These are phyloP conservation scores for Willowsia nigromaculata DNA, from an alignment of 2,888 invertebrate genomes.

Conservation along the genomic window DNA sequence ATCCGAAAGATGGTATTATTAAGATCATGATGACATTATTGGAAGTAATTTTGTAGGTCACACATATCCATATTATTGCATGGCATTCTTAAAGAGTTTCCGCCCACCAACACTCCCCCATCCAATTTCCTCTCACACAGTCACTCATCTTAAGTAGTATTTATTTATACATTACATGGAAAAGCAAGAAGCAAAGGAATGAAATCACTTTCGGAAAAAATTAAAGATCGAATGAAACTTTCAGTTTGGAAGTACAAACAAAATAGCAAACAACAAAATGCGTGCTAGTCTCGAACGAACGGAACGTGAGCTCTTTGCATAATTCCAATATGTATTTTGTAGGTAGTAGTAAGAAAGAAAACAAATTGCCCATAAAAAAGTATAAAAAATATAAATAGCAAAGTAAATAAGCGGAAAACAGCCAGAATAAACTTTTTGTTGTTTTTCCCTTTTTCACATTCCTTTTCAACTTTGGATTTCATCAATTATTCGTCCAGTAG, in stretches of 20 bases:
- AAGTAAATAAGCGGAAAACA: slow-evolving; percentile 34
- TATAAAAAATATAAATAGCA: slow-evolving; percentile 24
- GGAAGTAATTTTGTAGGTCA: slow-evolving; percentile 46
- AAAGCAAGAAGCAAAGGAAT: background rate
- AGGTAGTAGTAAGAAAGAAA: background rate
- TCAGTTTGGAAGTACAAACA: background rate
- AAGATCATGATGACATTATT: too few species aligned
- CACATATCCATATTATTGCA: background rate
- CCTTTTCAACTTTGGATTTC: slow-evolving; percentile 64
- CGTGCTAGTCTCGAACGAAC: background rate
- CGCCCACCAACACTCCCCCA: background rate
- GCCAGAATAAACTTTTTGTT: background rate
- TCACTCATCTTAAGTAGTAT: background rate
- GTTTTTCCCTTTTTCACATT: background rate
- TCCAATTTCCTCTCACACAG: background rate
- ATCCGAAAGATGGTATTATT: too few species aligned
- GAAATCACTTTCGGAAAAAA: slow-evolving; percentile 1
- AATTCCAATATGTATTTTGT: slow-evolving; percentile 25
- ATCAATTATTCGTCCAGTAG: slow-evolving; percentile 59
- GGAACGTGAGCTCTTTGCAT: slow-evolving; percentile 23
- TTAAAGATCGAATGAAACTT: background rate
- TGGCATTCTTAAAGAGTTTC: background rate
- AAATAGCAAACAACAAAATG: background rate
- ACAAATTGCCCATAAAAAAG: slow-evolving; percentile 59
- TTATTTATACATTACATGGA: background rate